A percentile compares a stretch with the other conserved stretches of the same genome.
These are phyloP conservation scores for Phasia obesa DNA, from an alignment of 2,888 invertebrate species.

Conservation along the genomic window DNA sequence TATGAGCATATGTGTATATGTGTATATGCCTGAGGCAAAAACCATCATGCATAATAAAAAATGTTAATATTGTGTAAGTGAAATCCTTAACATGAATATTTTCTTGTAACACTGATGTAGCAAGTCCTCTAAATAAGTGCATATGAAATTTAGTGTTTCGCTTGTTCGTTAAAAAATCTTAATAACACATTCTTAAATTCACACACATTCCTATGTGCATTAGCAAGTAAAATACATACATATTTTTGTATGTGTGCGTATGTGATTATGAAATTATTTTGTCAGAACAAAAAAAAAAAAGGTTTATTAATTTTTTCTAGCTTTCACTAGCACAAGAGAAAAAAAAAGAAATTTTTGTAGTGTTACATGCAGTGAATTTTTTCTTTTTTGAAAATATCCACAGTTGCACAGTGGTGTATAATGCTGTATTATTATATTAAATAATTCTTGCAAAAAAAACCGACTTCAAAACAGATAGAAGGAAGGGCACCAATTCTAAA, in stretches of 20 bases:
- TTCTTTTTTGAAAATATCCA: neutral
- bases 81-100: constrained; percentile 59
- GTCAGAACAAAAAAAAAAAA: neutral
- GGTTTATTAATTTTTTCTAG: constrained; percentile 4
- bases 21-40: neutral
- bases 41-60: constrained; percentile 51
- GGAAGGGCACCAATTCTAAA: too few relatives aligned
- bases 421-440: too few relatives aligned
- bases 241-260: neutral
- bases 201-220: neutral
- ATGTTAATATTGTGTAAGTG: constrained; percentile 49
- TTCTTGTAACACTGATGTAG: constrained; percentile 54
- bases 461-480: too few relatives aligned
- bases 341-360: neutral
- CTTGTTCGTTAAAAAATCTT: constrained; percentile 24
- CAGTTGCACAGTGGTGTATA: constrained; percentile 23
- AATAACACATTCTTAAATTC: neutral
- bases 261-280: constrained; percentile 11
- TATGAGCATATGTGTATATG: neutral
- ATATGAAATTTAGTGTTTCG: constrained; percentile 36
- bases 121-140: constrained; percentile 51
- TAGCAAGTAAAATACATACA: neutral
- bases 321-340: too few relatives aligned
- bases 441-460: too few relatives aligned
- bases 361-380: neutral